Base-by-base conservation (phyloP, 2,888 invertebrate species). In the Azorinus chamasolen region DNA sequence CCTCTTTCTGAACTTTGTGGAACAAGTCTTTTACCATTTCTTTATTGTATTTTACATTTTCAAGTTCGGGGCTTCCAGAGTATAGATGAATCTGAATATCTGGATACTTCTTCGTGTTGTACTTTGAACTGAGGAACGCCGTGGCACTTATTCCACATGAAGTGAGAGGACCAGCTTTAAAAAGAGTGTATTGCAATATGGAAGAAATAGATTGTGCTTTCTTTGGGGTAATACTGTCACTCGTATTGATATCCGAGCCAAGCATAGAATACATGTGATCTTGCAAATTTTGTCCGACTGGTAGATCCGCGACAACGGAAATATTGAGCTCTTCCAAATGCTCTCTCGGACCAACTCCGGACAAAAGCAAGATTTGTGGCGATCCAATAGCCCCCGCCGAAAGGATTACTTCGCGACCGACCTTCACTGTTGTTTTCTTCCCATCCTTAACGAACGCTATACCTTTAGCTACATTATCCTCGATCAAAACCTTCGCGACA, bases 331-430 rank as follows among this genome's bases (percentile, higher is more conserved):
- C 82, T 54, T 90, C 79, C 12, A 93, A 85, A 24, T 92, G 89
- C 20, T 86, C 79, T n/a, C 70, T 73, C 2, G 93, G 93, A 24
- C 93, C 93, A 45, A 93, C 84, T 8, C 91, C 91, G 55, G 91
- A 91, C 32, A 91, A 74, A 87, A 93, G 84, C 16, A 93, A 81
- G 1, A 93, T 76, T 50, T 91, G 88, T 10, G 93, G 91, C 1
- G 91, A 88, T 59, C 89, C 90, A n/a, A 93, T 86, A 25, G 90
- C 84, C 6, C 93, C 93, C 8, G 91, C 93, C 39, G 89, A 89
- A n/a, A 92, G 81, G 32, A 90, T 87, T 22, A 91, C 87, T 74
- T 89, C 87, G 69, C 83, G 79, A 41, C 68, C 65, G 54, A 87
- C 84, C 61, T 80, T 65, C 6, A 87, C 82, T 10, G 37, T 51